Conservation (phyloP, 2,797 vertebrate genomes). For the Poecilia velifera region DNA sequence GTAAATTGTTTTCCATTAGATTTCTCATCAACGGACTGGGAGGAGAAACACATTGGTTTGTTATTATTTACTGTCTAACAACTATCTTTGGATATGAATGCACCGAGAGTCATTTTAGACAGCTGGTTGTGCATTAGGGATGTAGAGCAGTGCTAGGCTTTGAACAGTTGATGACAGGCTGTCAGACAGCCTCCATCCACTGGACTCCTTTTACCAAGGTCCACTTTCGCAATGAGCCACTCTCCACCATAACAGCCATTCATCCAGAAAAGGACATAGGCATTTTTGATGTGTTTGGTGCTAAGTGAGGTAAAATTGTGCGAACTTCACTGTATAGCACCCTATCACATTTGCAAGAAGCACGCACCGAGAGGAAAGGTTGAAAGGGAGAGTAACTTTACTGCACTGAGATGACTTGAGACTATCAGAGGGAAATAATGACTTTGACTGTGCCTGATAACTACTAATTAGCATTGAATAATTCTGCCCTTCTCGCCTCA, state of each 20-base stretch:
- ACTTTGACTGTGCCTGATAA: conserved; percentile 67
- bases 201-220: conserved; percentile 70
- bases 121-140: conserved; percentile 69
- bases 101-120: conserved; percentile 64
- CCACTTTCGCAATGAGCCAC: conserved; percentile 62
- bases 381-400: conserved; percentile 58
- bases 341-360: conserved; percentile 79
- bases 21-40: conserved; percentile 47
- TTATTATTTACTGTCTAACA: conserved; percentile 62
- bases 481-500: conserved; percentile 57
- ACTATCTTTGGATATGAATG: conserved; percentile 48
- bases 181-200: conserved; percentile 72
- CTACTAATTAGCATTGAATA: conserved; percentile 73
- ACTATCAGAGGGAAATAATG: conserved; percentile 52
- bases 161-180: conserved; percentile 79
- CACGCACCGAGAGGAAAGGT: conserved; percentile 51
- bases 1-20: conserved; percentile 54
- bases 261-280: conserved; percentile 80
- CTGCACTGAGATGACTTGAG: conserved; percentile 57
- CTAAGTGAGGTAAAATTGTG: conserved; percentile 80
- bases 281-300: conserved; percentile 81
- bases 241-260: conserved; percentile 68
- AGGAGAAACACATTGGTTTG: conserved; percentile 44
- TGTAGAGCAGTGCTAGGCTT: conserved; percentile 56
- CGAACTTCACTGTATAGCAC: conserved; percentile 80